phyloP scores from a whole-genome alignment of 2,888 invertebrate genomes.

The Eupithecia tripunctaria region DNA sequence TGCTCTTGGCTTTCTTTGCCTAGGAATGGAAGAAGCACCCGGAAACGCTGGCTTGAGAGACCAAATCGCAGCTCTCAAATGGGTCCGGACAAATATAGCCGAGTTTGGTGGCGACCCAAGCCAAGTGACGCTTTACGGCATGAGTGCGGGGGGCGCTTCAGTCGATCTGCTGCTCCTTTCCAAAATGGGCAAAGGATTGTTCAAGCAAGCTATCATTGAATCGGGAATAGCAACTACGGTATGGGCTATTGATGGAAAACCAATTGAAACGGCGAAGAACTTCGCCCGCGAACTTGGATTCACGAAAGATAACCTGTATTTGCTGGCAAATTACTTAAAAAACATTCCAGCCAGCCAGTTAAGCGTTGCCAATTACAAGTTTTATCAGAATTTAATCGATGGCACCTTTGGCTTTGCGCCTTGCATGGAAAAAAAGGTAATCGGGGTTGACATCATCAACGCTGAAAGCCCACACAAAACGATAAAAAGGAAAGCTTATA shows the following conservation, averaged over 20 bases:
- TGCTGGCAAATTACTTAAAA: conserved; percentile 44
- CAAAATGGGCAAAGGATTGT: conserved; percentile 50
- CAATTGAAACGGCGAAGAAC: conserved; percentile 47
- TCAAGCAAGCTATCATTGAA: conserved; percentile 54
- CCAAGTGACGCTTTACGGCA: conserved; percentile 59
- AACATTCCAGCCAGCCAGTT: conserved; percentile 43
- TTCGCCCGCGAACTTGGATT: conserved; percentile 35
- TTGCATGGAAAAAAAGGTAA: conserved; percentile 50
- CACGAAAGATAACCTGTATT: conserved; percentile 25
- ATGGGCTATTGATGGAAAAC: conserved; percentile 49
- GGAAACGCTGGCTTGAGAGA: conserved; percentile 62
- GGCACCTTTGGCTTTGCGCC: conserved; percentile 57
- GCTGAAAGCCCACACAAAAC: conserved; percentile 43
- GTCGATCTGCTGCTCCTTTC: conserved; percentile 55
- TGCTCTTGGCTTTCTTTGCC: conserved; percentile 55
- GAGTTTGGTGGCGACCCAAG: conserved; percentile 58
- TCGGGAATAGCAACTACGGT: conserved; percentile 50
- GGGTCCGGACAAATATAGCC: conserved; percentile 56
- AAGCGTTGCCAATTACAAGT: conserved; percentile 44
- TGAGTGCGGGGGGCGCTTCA: conserved; percentile 60
- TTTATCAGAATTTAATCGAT: conserved; percentile 50
- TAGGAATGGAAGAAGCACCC: conserved; percentile 54
- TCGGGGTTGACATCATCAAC: conserved; percentile 43
- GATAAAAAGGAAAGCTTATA: conserved; percentile 41
- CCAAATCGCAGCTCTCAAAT: conserved; percentile 55